Evolutionary conservation across 2,113 vertebrate species (phyloP).

Genomic region (Mugil cephalus): DNA sequence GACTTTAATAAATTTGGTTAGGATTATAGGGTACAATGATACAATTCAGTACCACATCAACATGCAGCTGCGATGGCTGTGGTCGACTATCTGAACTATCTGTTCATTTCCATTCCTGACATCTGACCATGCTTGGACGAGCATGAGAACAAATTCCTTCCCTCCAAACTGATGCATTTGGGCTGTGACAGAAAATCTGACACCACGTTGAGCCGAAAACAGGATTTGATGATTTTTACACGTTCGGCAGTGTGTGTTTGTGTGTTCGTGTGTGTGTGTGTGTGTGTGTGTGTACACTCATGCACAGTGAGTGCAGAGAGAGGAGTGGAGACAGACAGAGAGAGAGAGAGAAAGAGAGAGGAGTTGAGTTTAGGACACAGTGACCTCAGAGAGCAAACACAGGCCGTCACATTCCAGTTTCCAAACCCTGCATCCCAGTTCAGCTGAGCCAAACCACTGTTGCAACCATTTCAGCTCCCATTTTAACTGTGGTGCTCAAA

Average conservation of each 20-base stretch:
- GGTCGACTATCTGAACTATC: slow-evolving; percentile 4
- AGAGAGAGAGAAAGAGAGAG: background rate
- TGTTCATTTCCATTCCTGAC: slow-evolving; percentile 37
- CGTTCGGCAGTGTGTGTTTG: slow-evolving; percentile 31
- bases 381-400: slow-evolving; percentile 62
- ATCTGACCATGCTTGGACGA: slow-evolving; percentile 20
- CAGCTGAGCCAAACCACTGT: slow-evolving; percentile 52
- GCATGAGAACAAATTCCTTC: slow-evolving; percentile 44
- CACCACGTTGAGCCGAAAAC: slow-evolving; percentile 31
- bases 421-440: slow-evolving; percentile 32
- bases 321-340: background rate
- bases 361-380: slow-evolving; percentile 67
- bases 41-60: background rate
- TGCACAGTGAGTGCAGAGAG: background rate
- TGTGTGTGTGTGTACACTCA: background rate
- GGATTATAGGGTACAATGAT: background rate
- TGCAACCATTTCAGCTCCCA: slow-evolving; percentile 19
- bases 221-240: slow-evolving; percentile 25
- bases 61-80: slow-evolving; percentile 9
- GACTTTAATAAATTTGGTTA: background rate
- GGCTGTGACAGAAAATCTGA: slow-evolving; percentile 46
- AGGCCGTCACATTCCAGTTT: slow-evolving; percentile 56
- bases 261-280: slow-evolving; percentile 7
- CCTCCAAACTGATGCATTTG: slow-evolving; percentile 33
- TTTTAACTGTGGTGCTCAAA: slow-evolving; percentile 23